Conservation (phyloP, 2,113 vertebrate species). For the Miniopterus natalensis region DNA sequence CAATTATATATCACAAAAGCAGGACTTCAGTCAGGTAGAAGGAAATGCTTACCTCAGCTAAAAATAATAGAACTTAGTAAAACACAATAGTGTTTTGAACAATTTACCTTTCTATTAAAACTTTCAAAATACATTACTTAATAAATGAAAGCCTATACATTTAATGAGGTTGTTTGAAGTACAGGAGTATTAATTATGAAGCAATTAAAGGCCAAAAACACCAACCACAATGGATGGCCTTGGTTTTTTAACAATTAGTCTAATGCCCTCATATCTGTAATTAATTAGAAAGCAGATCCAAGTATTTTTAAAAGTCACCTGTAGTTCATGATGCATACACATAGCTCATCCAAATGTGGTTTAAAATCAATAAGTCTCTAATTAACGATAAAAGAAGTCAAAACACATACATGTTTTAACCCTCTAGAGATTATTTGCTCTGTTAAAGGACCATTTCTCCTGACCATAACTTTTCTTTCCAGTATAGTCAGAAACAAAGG, state of each 20-base stretch:
- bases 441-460: not conserved
- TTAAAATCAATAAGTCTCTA: slow-evolving; percentile 35
- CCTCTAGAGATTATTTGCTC: not conserved
- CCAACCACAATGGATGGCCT: not conserved
- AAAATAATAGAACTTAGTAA: slow-evolving; percentile 5
- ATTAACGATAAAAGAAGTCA: not conserved
- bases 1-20: not conserved
- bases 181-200: not conserved
- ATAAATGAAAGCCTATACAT: slow-evolving; percentile 26
- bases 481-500: not conserved
- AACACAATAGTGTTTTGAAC: not conserved
- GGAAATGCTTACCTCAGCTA: not conserved
- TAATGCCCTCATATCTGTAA: not conserved
- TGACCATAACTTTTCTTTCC: not conserved
- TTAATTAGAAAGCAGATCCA: slow-evolving; percentile 14
- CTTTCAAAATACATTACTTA: slow-evolving; percentile 18
- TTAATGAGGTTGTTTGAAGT: slow-evolving; percentile 18
- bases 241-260: slow-evolving; percentile 24
- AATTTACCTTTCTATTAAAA: not conserved
- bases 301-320: not conserved
- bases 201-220: not conserved
- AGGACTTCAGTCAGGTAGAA: not conserved
- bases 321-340: not conserved
- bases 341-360: not conserved
- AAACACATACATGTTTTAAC: not conserved